Conservation (phyloP, 1,140 invertebrate genomes). For the Hyposmocoma kahamanoa region DNA sequence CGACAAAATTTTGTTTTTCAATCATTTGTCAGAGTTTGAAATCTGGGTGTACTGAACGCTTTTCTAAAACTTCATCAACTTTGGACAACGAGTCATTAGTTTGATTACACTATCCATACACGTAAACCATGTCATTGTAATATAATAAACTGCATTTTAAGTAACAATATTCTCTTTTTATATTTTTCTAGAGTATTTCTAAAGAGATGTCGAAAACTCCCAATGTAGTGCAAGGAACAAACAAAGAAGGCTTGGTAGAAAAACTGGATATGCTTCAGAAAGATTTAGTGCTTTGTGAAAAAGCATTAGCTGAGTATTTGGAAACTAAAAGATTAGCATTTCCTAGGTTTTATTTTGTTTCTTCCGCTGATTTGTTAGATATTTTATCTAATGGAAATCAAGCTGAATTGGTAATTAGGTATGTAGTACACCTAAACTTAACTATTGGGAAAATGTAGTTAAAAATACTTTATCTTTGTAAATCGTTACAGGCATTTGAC, state of each 20-base stretch:
- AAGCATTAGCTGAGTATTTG: conserved; percentile 96
- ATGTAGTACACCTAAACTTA: conserved; percentile 1
- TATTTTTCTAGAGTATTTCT: conserved; percentile 69
- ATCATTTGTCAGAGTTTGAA: too few relatives aligned
- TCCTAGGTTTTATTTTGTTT: conserved; percentile 98
- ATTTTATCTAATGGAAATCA: conserved; percentile 97
- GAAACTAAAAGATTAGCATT: conserved; percentile 98
- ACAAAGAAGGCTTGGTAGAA: conserved; percentile 85
- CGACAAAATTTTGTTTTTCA: too few relatives aligned
- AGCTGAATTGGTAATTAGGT: conserved; percentile 84
- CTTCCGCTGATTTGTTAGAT: conserved; percentile 96
- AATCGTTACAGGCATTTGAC: conserved; percentile 90
- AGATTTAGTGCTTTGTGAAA: conserved; percentile 94
- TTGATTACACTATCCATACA: too few relatives aligned
- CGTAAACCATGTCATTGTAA: too few relatives aligned
- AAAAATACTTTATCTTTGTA: not conserved
- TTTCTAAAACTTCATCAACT: too few relatives aligned
- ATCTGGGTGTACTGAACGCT: too few relatives aligned
- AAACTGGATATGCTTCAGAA: conserved; percentile 88
- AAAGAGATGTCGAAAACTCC: conserved; percentile 83
- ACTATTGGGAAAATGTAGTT: not conserved
- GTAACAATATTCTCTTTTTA: too few relatives aligned
- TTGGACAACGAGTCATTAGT: too few relatives aligned
- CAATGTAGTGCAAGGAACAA: conserved; percentile 94
- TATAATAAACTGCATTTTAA: too few relatives aligned